Evolutionary conservation across 2,113 vertebrate genomes (phyloP), one percentile per base, ranked within the genome.

Genomic region (Tricholaema leucomelas): DNA sequence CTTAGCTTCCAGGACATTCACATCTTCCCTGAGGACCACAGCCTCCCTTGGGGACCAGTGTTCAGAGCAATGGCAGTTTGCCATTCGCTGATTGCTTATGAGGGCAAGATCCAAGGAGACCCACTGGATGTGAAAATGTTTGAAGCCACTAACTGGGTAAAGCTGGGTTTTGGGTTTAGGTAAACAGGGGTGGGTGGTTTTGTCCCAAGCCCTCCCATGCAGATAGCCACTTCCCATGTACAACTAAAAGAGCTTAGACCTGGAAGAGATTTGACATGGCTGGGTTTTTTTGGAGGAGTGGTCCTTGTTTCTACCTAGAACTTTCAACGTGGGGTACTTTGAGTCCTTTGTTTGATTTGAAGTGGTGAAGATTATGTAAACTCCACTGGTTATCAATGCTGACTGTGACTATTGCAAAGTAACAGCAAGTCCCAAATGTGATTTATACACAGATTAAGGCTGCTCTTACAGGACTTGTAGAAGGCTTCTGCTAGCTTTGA

Each of bases 81-180:
- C 88, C 97, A 97, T 77, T 97, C 97, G 48, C 81, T 97, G 46
- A 65, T 97, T 66, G 52, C 96, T 65, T 91, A 93, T 88, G 91
- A 97, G 30, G 97, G 94, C 58, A 94, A 85, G 75, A 91, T 97
- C 59, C 97, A 97, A 83, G 97, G 97, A 90, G 97, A 97, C 25
- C 97, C 97, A 7, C 48, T 97, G 85, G 97, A 97, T 64, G 63
- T 96, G 81, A 97, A 97, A 82, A 97, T 97, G 97, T 97, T 97
- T 35, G 96, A 97, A 69, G 94, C 92, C 55, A 97, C 97, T 55
- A 70, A 90, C 33, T 97, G 97, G 97, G 97, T 97, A 97, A 97
- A 84, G 11, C 9, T 72, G 8, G 58, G 4, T 24, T 92, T 81
- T 85, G 31, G 46, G 75, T 9, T 84, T 79, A 12, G 13, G 27